Conservation (phyloP, 1,140 invertebrate species). For the Dolichoris vasculosae region DNA sequence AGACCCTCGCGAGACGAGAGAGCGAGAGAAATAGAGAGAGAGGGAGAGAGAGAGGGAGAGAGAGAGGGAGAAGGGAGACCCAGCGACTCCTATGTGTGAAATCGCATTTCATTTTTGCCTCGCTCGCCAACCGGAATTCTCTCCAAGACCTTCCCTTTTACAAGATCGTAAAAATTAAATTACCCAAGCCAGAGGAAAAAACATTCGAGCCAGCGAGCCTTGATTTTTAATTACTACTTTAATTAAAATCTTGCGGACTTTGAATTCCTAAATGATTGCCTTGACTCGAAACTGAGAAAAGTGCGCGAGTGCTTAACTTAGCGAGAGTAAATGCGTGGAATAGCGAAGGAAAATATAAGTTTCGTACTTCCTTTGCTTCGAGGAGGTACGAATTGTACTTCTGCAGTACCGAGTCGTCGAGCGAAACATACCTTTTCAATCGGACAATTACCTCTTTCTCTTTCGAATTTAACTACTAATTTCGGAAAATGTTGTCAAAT, state of each 20-base stretch:
- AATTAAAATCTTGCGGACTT: slow-evolving; percentile 51
- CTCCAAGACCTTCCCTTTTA: slow-evolving; percentile 50
- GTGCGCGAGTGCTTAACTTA: slow-evolving; percentile 21
- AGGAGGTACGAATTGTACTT: not conserved
- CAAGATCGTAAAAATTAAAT: slow-evolving; percentile 54
- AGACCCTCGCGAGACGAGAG: slow-evolving; percentile 29
- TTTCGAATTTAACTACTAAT: not conserved
- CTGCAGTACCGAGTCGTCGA: not conserved
- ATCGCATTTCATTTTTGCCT: slow-evolving; percentile 50
- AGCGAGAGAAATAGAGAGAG: not conserved
- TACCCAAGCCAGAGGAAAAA: slow-evolving; percentile 46
- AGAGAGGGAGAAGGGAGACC: slow-evolving; percentile 6
- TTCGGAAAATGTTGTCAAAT: not conserved
- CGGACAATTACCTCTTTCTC: not conserved
- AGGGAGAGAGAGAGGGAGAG: not conserved
- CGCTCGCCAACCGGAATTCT: slow-evolving; percentile 29
- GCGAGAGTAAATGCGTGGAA: slow-evolving; percentile 26
- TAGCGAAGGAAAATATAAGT: slow-evolving; percentile 23
- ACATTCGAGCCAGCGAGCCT: slow-evolving; percentile 37
- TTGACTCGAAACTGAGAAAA: slow-evolving; percentile 29
- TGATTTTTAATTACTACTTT: slow-evolving; percentile 54
- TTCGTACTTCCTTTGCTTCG: not conserved
- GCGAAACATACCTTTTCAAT: not conserved
- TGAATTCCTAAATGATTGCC: slow-evolving; percentile 51
- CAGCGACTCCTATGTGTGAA: slow-evolving; percentile 29